Base-by-base conservation (phyloP, 2,797 vertebrate genomes). In the Hapalemur alaotrensis region DNA sequence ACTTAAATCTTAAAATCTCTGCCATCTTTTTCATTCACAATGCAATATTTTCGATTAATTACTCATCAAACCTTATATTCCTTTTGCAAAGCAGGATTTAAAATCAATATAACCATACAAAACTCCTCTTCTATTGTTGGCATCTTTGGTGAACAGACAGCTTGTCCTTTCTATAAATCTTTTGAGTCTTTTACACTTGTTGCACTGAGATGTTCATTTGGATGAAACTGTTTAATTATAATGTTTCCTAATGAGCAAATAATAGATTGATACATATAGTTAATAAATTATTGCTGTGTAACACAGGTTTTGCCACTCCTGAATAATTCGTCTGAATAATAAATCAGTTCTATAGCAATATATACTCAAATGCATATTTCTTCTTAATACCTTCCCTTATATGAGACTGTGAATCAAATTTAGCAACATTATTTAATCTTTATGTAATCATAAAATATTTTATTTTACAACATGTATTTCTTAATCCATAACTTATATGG, bases 401-500 rank as follows among this genome's bases (percentile, higher is more conserved):
- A 41, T 9, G 1, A 11, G 6, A 76, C 8, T 87, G 10, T 59
- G n/a, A 89, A 88, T 73, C 91, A 85, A 88, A 28, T 63, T 87
- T 89, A 79, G 41, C 46, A 93, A 87, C 12, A 83, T 46, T 65
- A 89, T 87, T 91, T 96, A 72, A 22, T 86, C 5, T 61, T 89
- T 75, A 80, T 90, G 15, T 57, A 94, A 50, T 72, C 50, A 89
- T 80, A 79, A 83, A 86, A 70, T 59, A 94, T 73, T 92, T 83
- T 80, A 83, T 95, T 84, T 89, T 76, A 89, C 11, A 80, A 81
- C 15, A 93, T 52, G 15, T 22, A 79, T 87, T 76, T 89, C 52
- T 90, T 88, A 93, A 93, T 90, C n/a, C n/a, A 91, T 92, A 92
- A 84, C 4, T 93, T 54, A 75, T 17, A 78, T 48, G 57, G 17